Percentiles rank a stretch among this genome's conserved stretches.
Conservation (phyloP, 2,797 vertebrate species). For the Buceros bicornis region DNA sequence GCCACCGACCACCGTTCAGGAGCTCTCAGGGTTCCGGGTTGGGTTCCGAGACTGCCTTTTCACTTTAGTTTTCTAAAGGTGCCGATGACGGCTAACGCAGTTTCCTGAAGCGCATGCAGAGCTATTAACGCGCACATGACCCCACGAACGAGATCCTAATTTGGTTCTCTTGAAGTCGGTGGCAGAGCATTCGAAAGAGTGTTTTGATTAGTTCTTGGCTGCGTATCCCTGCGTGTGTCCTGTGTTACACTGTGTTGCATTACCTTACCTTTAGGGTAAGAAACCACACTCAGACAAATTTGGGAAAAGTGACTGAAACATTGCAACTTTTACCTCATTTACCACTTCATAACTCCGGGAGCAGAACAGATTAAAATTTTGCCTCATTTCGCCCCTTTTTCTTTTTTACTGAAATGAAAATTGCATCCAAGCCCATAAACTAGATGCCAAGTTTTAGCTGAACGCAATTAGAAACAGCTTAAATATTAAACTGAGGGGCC, state of each 20-base stretch:
- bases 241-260: background rate
- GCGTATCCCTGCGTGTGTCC: background rate
- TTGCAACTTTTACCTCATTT: background rate
- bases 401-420: slow-evolving; percentile 9
- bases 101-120: background rate
- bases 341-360: background rate
- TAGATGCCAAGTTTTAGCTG: slow-evolving; percentile 29
- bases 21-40: background rate
- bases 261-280: background rate
- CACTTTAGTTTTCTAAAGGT: background rate
- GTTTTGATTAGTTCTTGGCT: slow-evolving; percentile 39
- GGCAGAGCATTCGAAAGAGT: background rate
- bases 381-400: background rate
- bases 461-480: slow-evolving; percentile 67
- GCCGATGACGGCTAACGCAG: background rate
- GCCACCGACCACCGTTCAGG: background rate
- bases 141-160: background rate
- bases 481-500: slow-evolving; percentile 17
- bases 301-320: background rate
- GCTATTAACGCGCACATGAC: background rate
- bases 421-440: background rate
- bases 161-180: slow-evolving; percentile 3
- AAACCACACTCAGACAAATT: slow-evolving; percentile 5
- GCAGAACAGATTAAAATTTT: background rate
- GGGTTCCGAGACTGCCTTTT: background rate